Conservation (phyloP, 1,140 invertebrate species). For the Hylyphantes graminicola region DNA sequence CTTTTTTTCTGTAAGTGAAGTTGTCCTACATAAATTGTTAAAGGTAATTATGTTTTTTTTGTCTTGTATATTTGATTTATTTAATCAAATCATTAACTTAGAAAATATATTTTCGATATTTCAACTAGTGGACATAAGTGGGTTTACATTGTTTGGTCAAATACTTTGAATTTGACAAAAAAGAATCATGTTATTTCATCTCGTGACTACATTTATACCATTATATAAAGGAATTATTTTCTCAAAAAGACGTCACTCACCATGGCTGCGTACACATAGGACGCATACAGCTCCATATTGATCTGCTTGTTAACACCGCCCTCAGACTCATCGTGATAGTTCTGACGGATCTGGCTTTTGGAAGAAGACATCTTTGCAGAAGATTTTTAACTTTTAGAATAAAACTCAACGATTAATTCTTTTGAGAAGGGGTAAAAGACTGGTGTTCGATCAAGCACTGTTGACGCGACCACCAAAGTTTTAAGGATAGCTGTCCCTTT, state of each 20-base stretch:
- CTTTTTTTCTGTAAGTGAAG: no score
- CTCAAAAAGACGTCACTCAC: slow-evolving; percentile 58
- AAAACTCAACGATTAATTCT: slow-evolving; percentile 17
- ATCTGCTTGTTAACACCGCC: slow-evolving; percentile 86
- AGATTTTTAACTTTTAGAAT: neutral
- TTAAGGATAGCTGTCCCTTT: neutral
- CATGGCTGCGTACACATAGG: slow-evolving; percentile 86
- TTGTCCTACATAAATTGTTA: no score
- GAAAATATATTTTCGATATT: no score
- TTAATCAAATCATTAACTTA: no score
- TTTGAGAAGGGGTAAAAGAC: neutral
- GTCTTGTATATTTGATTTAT: no score
- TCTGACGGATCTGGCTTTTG: slow-evolving; percentile 72
- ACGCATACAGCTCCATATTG: slow-evolving; percentile 86
- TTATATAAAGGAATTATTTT: no score
- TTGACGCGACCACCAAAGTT: slow-evolving; percentile 56
- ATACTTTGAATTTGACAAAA: no score
- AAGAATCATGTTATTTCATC: no score
- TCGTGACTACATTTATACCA: no score
- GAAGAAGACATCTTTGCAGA: slow-evolving; percentile 20
- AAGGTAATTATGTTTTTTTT: no score
- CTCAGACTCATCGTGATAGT: slow-evolving; percentile 82
- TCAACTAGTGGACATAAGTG: no score
- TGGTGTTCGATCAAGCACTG: slow-evolving; percentile 59
- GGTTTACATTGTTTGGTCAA: no score